Base-by-base conservation (phyloP, 2,797 vertebrate genomes). In the Characodon lateralis region DNA sequence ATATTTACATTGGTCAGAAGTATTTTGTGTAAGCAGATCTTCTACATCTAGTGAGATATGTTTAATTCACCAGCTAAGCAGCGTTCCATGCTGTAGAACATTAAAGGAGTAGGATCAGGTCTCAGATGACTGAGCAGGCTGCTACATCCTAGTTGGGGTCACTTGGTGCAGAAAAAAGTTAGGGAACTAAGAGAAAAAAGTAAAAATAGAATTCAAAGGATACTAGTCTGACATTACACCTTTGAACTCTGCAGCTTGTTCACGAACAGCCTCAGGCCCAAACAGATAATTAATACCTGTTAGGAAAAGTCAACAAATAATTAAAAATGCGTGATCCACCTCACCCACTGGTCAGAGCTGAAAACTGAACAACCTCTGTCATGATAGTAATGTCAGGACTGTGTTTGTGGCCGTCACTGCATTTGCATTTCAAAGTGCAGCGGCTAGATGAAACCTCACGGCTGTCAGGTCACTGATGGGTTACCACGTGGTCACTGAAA, bases 361-460 rank as follows among this genome's bases (percentile, higher is more conserved):
- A 9, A 73, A 50, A 5, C 24, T 46, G 7, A 8, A 65, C n/a
- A 69, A 41, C 76, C 53, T 75, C 58, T 41, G 28, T 31, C 20
- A n/a, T n/a, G 28, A 8, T 2, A 5, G 20, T 46, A 20, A 26
- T 69, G 39, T 75, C 35, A 72, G 41, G 43, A 2, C 50, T 68
- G 0, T 73, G 39, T 70, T 14, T 7, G 20, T 7, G 24, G n/a
- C 43, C 5, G 55, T 72, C 6, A 1, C 48, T 3, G 41, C 35
- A 80, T 89, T 86, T 78, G 51, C 83, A 89, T 88, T 84, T 91
- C 74, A 89, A 91, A 90, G 82, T 51, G 9, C 28, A 3, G 24
- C 59, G 73, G 79, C 78, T 71, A 70, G 71, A 78, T 83, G 39
- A 73, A 86, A 82, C 71, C 55, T 31, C 61, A 31, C 7, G 16